Evolutionary conservation across 1,140 invertebrate species (phyloP), one percentile per base, ranked within the genome.

Genomic region (Hormaphis cornu): DNA sequence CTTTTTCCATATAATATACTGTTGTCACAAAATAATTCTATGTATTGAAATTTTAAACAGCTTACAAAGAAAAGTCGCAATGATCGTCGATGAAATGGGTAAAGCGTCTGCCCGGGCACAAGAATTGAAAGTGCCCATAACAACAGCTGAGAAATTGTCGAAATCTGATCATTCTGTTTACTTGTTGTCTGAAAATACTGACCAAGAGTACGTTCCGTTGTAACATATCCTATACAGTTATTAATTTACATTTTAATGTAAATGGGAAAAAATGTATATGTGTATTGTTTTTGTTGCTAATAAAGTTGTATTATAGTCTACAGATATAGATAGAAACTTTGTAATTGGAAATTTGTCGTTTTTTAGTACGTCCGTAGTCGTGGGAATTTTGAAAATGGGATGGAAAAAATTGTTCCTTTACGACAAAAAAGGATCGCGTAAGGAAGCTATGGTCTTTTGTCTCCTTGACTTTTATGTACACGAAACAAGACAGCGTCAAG

Each of bases 401-500:
- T 82, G 82, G 52, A 95, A 94, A 79, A 86, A 89, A 75, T 79
- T 95, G 14, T 95, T 90, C 77, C 81, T 95, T 40, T 89, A 89
- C 76, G 89, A 94, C 76, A 80, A 83, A 73, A 77, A 80, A 59
- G 85, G 85, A 9, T 79, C 82, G 46, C 83, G 87, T 73, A 85
- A 85, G 76, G 88, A 92, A 76, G 81, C 88, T n/a, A 82, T 85
- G 70, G 86, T 90, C 1, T 79, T 89, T 14, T 93, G 90, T 75
- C 82, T 95, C 53, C 79, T 95, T 52, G 92, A 95, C 75, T 94
- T 95, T 79, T 95, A 90, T 76, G 82, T 95, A 33, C 87, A 91
- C 73, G 88, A 89, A 75, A 84, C 85, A 0, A 81, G 82, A 35
- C 92, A 95, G 77, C 82, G 91, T 40, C 83, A 83, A 75, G 91